A percentile compares a stretch with the other conserved stretches of the same genome.
phyloP scores from a whole-genome alignment of 2,888 invertebrate genomes.

The Acleris laterana region DNA sequence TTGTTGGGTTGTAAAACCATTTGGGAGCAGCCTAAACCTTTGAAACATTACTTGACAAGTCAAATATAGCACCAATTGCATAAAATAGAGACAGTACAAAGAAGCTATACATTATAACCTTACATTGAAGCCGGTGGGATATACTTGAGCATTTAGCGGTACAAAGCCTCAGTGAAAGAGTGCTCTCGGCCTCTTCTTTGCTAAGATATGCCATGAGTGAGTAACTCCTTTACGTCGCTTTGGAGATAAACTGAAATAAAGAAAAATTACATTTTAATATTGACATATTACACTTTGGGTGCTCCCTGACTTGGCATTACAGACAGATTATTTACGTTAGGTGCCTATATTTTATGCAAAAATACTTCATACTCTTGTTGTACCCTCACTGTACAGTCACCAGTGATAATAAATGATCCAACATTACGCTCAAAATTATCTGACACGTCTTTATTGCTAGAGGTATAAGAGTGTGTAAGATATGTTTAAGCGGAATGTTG shows the following conservation, averaged over 20 bases:
- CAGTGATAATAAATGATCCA: no score
- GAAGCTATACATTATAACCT: slow-evolving; percentile 36
- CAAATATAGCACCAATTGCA: slow-evolving; percentile 68
- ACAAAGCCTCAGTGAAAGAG: slow-evolving; percentile 63
- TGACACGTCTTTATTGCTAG: no score
- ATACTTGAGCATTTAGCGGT: slow-evolving; percentile 42
- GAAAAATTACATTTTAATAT: background rate
- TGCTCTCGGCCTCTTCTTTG: slow-evolving; percentile 75
- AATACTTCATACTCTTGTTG: no score
- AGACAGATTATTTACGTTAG: no score
- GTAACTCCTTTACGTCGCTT: slow-evolving; percentile 73
- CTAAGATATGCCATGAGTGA: slow-evolving; percentile 74
- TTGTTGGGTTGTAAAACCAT: no score
- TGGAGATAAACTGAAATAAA: slow-evolving; percentile 69
- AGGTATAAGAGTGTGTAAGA: no score
- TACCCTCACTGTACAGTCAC: no score
- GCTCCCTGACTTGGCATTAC: no score
- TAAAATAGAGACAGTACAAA: slow-evolving; percentile 42
- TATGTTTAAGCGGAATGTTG: no score
- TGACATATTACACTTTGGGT: background rate
- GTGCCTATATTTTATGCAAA: no score
- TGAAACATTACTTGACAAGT: slow-evolving; percentile 17
- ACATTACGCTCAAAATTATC: no score
- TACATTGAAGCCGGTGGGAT: slow-evolving; percentile 71
- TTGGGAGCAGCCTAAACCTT: background rate